Percentiles rank a stretch among this genome's conserved stretches.
Conservation (phyloP, 1,140 invertebrate genomes). For the Lepidurus couesii region DNA sequence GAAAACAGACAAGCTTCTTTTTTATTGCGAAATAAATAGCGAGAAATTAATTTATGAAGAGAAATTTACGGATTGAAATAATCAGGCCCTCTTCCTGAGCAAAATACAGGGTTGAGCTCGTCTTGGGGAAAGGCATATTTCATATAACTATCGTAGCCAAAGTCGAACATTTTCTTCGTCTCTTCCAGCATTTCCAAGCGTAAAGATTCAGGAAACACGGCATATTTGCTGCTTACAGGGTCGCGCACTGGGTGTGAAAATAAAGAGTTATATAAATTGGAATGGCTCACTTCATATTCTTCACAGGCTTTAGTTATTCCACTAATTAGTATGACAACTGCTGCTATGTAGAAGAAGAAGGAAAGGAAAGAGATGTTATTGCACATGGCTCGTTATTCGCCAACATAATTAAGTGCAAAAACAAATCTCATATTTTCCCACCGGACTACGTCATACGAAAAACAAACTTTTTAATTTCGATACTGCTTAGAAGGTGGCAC, state of each 20-base stretch:
- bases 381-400: neutral
- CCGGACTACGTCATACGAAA: neutral
- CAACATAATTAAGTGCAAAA: neutral
- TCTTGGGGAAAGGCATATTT: constrained; percentile 94
- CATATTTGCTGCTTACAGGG: neutral
- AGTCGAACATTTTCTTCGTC: constrained; percentile 83
- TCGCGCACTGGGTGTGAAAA: neutral
- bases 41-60: neutral
- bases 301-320: neutral
- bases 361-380: neutral
- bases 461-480: neutral
- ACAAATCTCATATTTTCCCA: neutral
- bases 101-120: constrained; percentile 90
- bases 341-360: neutral
- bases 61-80: constrained; percentile 32
- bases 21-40: no score
- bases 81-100: constrained; percentile 60
- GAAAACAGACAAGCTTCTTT: no score
- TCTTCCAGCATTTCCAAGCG: constrained; percentile 53
- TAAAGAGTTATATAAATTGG: neutral
- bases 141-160: constrained; percentile 95
- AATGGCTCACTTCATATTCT: neutral
- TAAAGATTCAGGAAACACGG: neutral
- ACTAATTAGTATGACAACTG: neutral
- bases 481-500: neutral